Percentiles rank a stretch among this genome's conserved stretches.
These are phyloP conservation scores for Tylochromis polylepis DNA, from an alignment of 2,113 vertebrate species.

Conservation along the genomic window DNA sequence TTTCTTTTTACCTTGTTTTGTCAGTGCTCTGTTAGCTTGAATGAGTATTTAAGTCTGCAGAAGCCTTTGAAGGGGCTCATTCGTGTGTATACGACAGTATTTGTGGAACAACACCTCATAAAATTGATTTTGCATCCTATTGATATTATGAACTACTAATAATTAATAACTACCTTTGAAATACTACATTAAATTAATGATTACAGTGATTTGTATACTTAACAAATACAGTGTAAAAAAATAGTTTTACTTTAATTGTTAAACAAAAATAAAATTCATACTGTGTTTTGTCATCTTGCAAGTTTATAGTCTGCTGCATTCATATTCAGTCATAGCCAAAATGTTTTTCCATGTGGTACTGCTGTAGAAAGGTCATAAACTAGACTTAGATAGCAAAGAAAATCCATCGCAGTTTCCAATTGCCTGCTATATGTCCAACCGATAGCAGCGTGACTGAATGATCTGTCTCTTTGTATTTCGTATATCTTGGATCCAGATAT, in stretches of 20 bases:
- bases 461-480: not conserved
- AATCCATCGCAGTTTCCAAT: constrained; percentile 23
- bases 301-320: not conserved
- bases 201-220: not conserved
- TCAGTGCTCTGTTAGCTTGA: not conserved
- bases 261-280: not conserved
- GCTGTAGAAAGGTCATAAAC: not conserved
- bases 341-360: not conserved
- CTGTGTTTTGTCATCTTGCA: not conserved
- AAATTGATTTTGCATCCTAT: not conserved
- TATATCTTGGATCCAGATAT: not conserved
- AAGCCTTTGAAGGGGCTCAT: not conserved
- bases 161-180: not conserved
- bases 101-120: not conserved
- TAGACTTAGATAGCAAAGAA: constrained; percentile 14
- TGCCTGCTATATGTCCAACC: not conserved
- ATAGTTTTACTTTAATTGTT: not conserved
- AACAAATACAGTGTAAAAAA: not conserved
- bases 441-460: not conserved
- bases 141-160: not conserved
- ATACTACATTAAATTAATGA: not conserved
- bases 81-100: not conserved
- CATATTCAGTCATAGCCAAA: not conserved
- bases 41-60: not conserved
- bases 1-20: not conserved